Base-by-base conservation (phyloP, 2,888 invertebrate species). In the Polydesmus complanatus region DNA sequence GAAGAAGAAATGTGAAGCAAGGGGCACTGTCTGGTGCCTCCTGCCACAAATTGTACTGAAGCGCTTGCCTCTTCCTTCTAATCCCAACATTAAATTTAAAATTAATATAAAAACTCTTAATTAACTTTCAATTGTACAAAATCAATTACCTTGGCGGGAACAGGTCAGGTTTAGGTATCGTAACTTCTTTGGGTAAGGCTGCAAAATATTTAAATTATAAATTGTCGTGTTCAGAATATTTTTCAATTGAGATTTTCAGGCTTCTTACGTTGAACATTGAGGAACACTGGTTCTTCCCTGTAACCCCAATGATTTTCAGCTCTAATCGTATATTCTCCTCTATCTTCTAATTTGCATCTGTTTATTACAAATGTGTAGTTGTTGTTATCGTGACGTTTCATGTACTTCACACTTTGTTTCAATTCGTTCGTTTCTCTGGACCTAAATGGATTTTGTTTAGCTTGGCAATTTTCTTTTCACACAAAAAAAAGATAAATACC, bases 291-390 rank as follows among this genome's bases (percentile, higher is more conserved):
- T 76, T 95, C 95, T 77, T 96, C 96, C 68, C 91, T 81, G 70
- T 87, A 88, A 27, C 96, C 96, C 73, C 94, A 95, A 73, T 90
- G 90, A 78, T 96, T 96, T 77, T 95, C 93, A 1, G 96, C 96
- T 60, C 91, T 81, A 70, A 99, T 94, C 66, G 93, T 86, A 75
- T 96, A 97, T 75, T 97, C 96, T 67, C 97, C 98, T 70, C 94
- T 84, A 77, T 98, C 97, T 65, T 94, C 91, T 65, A 92, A 75
- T 75, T 91, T 94, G 49, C 89, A 89, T 68, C 98, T 85, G 78
- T 96, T 97, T 68, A 99, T 95, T 66, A 95, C 86, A 75, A 99
- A 92, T 76, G 94, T 93, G 75, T 93, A 98, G 72, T 97, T 94
- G 69, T 96, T 93, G 60, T 89, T 92, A 52, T 85, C 82, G 73